Percentiles rank a stretch among this genome's conserved stretches.
Conservation (phyloP, 37 sponge, comb jelly and placozoan genomes). For the Beroe forskalii region DNA sequence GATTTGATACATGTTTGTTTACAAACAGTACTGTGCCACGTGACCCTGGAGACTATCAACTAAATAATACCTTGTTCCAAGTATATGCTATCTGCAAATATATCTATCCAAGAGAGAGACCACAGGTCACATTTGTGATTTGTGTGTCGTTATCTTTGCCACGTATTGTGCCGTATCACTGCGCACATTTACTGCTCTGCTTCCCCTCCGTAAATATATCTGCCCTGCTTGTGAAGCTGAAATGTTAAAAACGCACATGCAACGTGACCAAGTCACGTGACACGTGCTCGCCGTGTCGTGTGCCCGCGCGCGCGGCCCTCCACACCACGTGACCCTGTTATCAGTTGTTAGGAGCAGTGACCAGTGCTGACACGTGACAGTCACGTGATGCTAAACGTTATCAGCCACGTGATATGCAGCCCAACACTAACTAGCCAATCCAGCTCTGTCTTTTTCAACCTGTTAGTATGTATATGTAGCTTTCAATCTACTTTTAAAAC, state of each 20-base stretch:
- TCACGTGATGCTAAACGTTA: slow-evolving; percentile 23
- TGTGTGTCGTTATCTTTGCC: too few relatives aligned
- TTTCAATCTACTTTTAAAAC: slow-evolving; percentile 8
- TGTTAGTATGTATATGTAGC: slow-evolving; percentile 11
- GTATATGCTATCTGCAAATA: too few relatives aligned
- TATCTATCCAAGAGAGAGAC: too few relatives aligned
- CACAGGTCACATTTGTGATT: too few relatives aligned
- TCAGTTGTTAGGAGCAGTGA: background rate
- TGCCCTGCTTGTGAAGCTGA: background rate
- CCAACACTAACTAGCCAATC: slow-evolving; percentile 42
- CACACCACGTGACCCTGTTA: background rate
- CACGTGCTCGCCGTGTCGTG: background rate
- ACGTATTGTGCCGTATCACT: too few relatives aligned
- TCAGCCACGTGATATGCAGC: background rate
- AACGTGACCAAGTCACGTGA: background rate
- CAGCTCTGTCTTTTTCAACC: background rate
- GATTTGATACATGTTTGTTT: slow-evolving; percentile 61
- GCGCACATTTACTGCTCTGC: too few relatives aligned
- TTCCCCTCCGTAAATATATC: too few relatives aligned
- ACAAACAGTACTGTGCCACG: background rate
- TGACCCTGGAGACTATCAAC: too few relatives aligned
- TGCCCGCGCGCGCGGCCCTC: background rate
- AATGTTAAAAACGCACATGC: background rate
- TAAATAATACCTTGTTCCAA: too few relatives aligned
- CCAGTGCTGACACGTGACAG: background rate